Base-by-base conservation (phyloP, 2,888 invertebrate species). In the Lochmaea capreae region DNA sequence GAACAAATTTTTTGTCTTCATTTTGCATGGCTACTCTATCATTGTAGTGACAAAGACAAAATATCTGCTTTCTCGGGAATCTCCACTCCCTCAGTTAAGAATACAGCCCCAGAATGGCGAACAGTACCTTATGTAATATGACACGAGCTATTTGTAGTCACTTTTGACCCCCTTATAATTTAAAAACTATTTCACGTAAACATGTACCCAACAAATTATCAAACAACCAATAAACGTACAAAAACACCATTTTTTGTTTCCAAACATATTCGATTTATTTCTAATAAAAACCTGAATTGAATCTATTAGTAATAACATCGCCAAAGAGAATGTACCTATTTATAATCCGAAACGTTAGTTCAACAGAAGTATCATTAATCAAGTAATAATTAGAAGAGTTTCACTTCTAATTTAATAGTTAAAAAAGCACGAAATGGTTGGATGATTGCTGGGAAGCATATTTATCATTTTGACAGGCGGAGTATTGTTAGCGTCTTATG, bases 401-500 rank as follows among this genome's bases (percentile, higher is more conserved):
- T 80, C 73, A 76, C 79, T 79, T 67, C 77, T 71, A 79, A 81
- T 80, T 81, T 78, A 77, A 79, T 79, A 79, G 78, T 77, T 74
- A 78, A 79, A 81, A 80, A 81, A 81, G 79, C 80, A 79, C 77
- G 77, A 68, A 79, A 79, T 77, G 78, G 78, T 77, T 74, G 76
- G 80, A 79, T 80, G 79, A 80, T 81, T 78, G 76, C 79, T 76
- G 59, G 74, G 75, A 74, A 80, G 79, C 74, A 75, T 78, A 82
- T 82, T 82, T 77, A 80, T 82, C 81, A 81, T 81, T 77, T 65
- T 80, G 82, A 80, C 82, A 79, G 77, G 71, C 65, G 61, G 67
- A 77, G 77, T 76, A 81, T 80, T 82, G 80, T 82, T 79, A 73
- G 73, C 73, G 78, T 81, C 79, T 80, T 79, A 79, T 75, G 72